These are phyloP conservation scores for Habropoda laboriosa DNA, from an alignment of 1,140 invertebrate species.

Conservation along the genomic window DNA sequence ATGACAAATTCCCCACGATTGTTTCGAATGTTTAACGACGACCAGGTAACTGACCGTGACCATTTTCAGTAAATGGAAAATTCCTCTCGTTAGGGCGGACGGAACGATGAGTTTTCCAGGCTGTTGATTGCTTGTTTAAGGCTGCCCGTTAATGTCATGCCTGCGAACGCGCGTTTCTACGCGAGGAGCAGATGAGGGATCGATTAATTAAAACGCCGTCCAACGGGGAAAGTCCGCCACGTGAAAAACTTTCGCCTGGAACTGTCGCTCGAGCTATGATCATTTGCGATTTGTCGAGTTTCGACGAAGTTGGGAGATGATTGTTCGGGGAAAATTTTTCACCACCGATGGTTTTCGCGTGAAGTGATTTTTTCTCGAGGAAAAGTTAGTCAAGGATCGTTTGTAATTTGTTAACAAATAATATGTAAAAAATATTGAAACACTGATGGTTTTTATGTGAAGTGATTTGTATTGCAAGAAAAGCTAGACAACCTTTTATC, in stretches of 20 bases:
- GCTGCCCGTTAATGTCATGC: constrained; percentile 10
- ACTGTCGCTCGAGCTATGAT: no score
- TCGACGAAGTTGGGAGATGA: no score
- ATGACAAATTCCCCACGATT: constrained; percentile 22
- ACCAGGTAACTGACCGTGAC: background rate
- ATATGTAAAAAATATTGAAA: no score
- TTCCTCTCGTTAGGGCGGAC: constrained; percentile 13
- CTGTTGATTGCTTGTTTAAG: background rate
- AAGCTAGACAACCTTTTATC: background rate
- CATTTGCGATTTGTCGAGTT: no score
- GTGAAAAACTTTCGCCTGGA: no score
- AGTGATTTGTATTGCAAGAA: background rate
- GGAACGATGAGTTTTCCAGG: constrained; percentile 20
- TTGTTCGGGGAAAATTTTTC: no score
- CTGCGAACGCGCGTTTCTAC: background rate
- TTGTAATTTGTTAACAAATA: no score
- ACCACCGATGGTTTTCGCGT: no score
- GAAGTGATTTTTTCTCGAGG: no score
- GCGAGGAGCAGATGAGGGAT: no score
- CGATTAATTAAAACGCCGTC: background rate
- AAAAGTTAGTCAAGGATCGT: no score
- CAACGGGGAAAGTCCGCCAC: background rate
- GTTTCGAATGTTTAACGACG: constrained; percentile 4
- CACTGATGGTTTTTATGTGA: no score
- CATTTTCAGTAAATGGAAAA: background rate